phyloP scores from a whole-genome alignment of 2,113 vertebrate species.

The Meles meles region DNA sequence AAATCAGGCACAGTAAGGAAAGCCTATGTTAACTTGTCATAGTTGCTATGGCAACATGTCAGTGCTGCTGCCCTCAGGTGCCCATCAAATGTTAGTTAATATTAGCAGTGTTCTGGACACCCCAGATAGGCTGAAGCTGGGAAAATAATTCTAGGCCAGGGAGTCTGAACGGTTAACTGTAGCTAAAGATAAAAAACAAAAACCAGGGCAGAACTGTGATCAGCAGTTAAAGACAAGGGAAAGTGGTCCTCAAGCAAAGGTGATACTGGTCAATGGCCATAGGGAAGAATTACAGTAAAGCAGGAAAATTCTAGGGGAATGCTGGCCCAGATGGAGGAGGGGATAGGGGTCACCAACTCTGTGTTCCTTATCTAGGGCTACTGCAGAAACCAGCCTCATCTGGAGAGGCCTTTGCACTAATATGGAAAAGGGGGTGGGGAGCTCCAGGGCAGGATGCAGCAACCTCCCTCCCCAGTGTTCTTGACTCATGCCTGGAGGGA shows the following conservation, averaged over 20 bases:
- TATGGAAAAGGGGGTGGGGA: not conserved
- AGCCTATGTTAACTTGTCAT: not conserved
- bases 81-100: not conserved
- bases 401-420: not conserved
- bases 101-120: not conserved
- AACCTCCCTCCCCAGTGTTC: accelerated
- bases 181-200: not conserved
- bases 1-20: not conserved
- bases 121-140: not conserved
- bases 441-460: not conserved
- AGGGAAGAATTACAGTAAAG: not conserved
- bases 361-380: not conserved
- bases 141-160: not conserved
- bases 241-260: not conserved
- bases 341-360: not conserved
- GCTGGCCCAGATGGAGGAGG: not conserved
- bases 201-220: not conserved
- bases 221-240: not conserved
- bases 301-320: not conserved
- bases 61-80: not conserved
- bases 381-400: not conserved
- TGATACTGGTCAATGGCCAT: not conserved
- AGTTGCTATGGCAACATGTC: not conserved
- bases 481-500: accelerated
- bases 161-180: not conserved